These are phyloP conservation scores for Phoebastria nigripes DNA, from an alignment of 2,797 vertebrate genomes.

Conservation along the genomic window DNA sequence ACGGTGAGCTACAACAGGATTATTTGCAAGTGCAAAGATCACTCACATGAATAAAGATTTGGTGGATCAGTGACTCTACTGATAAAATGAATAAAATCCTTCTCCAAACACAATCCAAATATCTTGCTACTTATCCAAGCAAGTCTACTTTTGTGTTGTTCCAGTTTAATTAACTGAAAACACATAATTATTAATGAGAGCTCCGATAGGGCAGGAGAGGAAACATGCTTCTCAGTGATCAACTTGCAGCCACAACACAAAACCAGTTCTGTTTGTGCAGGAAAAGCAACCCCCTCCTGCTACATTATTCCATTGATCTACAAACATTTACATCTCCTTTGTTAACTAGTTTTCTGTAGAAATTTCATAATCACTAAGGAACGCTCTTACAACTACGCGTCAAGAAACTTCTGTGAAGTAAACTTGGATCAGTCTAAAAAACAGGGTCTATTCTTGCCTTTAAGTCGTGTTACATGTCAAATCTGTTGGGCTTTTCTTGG, in stretches of 20 bases:
- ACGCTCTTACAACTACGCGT: slow-evolving; percentile 51
- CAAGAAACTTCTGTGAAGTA: slow-evolving; percentile 54
- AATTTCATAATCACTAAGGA: slow-evolving; percentile 72
- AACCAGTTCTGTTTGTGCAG: slow-evolving; percentile 59
- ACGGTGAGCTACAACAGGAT: slow-evolving; percentile 20
- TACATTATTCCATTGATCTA: slow-evolving; percentile 77
- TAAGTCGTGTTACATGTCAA: slow-evolving; percentile 34
- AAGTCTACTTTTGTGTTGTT: slow-evolving; percentile 28
- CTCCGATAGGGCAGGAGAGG: neutral
- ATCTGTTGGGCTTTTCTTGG: slow-evolving; percentile 57
- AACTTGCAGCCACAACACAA: slow-evolving; percentile 60
- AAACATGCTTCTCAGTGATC: slow-evolving; percentile 32
- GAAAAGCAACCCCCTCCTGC: slow-evolving; percentile 74
- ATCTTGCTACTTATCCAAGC: slow-evolving; percentile 16
- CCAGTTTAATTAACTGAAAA: slow-evolving; percentile 48
- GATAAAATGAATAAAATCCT: slow-evolving; percentile 26
- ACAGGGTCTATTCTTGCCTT: slow-evolving; percentile 21
- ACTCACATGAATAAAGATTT: slow-evolving; percentile 61
- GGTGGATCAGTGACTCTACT: slow-evolving; percentile 25
- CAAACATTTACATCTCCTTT: slow-evolving; percentile 82
- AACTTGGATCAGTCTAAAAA: slow-evolving; percentile 52
- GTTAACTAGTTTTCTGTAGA: slow-evolving; percentile 75
- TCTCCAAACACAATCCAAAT: slow-evolving; percentile 16
- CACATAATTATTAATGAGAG: slow-evolving; percentile 34
- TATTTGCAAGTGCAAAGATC: slow-evolving; percentile 60